phyloP scores from a whole-genome alignment of 2,888 invertebrate genomes.

The Cerastis leucographa region DNA sequence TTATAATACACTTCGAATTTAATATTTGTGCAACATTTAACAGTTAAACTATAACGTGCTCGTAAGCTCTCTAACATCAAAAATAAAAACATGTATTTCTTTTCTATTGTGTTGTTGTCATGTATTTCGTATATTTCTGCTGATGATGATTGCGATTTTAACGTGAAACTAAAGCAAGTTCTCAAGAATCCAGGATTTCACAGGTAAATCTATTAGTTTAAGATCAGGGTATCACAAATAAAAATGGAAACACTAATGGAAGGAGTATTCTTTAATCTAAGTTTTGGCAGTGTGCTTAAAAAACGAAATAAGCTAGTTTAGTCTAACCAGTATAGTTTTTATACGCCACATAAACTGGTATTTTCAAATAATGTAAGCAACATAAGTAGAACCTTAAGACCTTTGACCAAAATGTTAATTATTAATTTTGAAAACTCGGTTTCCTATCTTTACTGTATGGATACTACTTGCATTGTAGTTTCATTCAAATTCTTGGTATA shows the following conservation, averaged over 20 bases:
- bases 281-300: neutral
- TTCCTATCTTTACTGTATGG: neutral
- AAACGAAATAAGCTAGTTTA: no score
- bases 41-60: neutral
- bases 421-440: neutral
- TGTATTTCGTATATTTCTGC: conserved; percentile 62
- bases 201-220: conserved; percentile 74
- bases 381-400: neutral
- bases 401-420: neutral
- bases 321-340: neutral
- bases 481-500: neutral
- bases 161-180: conserved; percentile 77
- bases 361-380: neutral
- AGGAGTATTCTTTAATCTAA: no score
- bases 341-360: no score
- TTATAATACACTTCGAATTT: neutral
- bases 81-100: conserved; percentile 11
- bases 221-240: neutral
- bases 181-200: conserved; percentile 84
- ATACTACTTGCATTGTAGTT: neutral
- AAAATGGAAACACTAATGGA: no score
- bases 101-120: conserved; percentile 44
- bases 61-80: neutral
- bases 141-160: conserved; percentile 75
- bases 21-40: neutral